Evolutionary conservation across 1,140 invertebrate species (phyloP).

Genomic region (Monochamus saltuarius): DNA sequence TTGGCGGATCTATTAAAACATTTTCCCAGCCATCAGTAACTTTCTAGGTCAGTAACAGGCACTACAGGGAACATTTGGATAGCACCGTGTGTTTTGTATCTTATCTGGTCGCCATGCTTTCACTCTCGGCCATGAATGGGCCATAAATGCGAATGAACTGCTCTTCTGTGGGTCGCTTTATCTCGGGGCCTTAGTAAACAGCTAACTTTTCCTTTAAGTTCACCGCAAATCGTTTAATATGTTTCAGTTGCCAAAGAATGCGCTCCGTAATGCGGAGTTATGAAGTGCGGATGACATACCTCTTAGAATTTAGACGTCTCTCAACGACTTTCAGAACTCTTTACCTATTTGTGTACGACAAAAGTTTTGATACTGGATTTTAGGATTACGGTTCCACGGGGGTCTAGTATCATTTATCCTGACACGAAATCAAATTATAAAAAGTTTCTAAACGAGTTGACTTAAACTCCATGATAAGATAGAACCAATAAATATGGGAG

Average conservation of each 20-base stretch:
- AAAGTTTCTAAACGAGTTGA: too few species aligned
- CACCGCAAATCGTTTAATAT: slow-evolving; percentile 34
- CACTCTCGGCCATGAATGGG: slow-evolving; percentile 32
- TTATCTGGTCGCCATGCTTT: slow-evolving; percentile 31
- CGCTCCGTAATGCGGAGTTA: slow-evolving; percentile 19
- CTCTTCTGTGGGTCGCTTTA: slow-evolving; percentile 33
- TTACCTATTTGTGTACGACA: slow-evolving; percentile 6
- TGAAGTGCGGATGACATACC: slow-evolving; percentile 25
- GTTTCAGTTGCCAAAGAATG: slow-evolving; percentile 28
- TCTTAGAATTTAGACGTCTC: slow-evolving; percentile 1
- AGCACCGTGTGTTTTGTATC: slow-evolving; percentile 9
- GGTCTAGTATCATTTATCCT: too few species aligned
- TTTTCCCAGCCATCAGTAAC: too few species aligned
- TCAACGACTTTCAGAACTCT: slow-evolving; percentile 1
- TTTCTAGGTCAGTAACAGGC: too few species aligned
- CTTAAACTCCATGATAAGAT: too few species aligned
- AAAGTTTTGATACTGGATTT: slow-evolving; percentile 11
- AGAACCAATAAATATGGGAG: too few species aligned
- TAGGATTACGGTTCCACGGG: not conserved
- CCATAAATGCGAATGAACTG: slow-evolving; percentile 35
- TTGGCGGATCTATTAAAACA: too few species aligned
- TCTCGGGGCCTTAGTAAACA: slow-evolving; percentile 25
- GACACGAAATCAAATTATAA: too few species aligned
- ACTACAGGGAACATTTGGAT: too few species aligned
- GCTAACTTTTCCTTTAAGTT: slow-evolving; percentile 33